phyloP scores from a whole-genome alignment of 1,140 invertebrate species.

The Orchestia grillus region DNA sequence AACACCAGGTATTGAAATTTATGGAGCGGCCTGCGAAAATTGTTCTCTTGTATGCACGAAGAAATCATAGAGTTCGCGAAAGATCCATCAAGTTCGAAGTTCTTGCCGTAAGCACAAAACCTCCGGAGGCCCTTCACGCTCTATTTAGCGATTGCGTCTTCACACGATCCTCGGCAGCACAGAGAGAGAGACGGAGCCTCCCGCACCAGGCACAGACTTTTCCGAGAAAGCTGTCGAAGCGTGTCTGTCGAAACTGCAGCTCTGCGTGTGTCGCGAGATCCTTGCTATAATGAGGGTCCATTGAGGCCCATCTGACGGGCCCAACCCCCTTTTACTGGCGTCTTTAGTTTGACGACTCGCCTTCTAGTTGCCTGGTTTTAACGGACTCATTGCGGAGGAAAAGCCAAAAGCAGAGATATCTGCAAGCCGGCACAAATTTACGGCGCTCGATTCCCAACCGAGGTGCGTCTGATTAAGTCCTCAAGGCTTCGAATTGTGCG shows the following conservation, averaged over 20 bases:
- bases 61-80: constrained; percentile 39
- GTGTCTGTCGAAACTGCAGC: not conserved
- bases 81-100: constrained; percentile 46
- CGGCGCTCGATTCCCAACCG: not conserved
- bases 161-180: not conserved
- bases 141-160: constrained; percentile 43
- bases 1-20: not conserved
- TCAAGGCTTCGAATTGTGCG: constrained; percentile 3
- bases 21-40: constrained; percentile 5
- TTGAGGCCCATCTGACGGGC: not conserved
- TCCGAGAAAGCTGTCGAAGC: constrained; percentile 23
- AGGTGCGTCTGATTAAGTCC: constrained; percentile 18
- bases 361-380: constrained; percentile 15
- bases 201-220: not conserved
- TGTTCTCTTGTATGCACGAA: constrained; percentile 35
- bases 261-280: not conserved
- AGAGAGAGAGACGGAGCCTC: not conserved
- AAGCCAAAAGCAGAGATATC: constrained; percentile 28
- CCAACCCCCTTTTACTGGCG: not conserved
- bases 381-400: not conserved
- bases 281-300: not conserved
- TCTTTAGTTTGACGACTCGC: constrained; percentile 3
- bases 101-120: constrained; percentile 30
- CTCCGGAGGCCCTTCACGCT: constrained; percentile 21
- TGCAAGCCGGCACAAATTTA: not conserved